Percentiles rank a stretch among this genome's conserved stretches.
Evolutionary conservation across 2,797 vertebrate species (phyloP).

Genomic region (Phrynocephalus vlangalii): DNA sequence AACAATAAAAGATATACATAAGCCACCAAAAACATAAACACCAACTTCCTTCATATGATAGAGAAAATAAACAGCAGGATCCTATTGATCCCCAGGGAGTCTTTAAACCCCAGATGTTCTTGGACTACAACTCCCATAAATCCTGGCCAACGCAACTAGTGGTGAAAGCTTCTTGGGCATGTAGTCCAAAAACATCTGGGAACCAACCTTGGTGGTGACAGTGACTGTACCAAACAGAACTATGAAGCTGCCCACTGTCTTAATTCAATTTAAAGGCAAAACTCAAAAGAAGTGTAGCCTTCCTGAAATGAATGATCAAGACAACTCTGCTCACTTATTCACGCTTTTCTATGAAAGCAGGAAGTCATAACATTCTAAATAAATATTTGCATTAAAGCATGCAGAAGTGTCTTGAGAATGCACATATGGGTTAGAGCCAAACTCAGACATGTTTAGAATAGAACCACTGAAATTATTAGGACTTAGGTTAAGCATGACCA

Average conservation of each 20-base stretch:
- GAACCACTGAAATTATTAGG: not conserved
- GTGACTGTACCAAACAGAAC: slow-evolving; percentile 40
- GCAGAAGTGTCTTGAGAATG: slow-evolving; percentile 49
- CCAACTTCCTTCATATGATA: not conserved
- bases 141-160: too few species aligned
- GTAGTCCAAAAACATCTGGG: too few species aligned
- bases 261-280: slow-evolving; percentile 41
- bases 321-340: slow-evolving; percentile 44
- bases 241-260: not conserved
- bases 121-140: too few species aligned
- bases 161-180: too few species aligned
- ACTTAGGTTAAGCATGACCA: not conserved
- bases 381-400: slow-evolving; percentile 57
- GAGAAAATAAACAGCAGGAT: not conserved
- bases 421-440: slow-evolving; percentile 31
- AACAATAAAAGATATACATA: not conserved
- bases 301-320: slow-evolving; percentile 14
- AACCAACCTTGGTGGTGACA: not conserved
- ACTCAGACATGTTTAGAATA: not conserved
- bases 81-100: not conserved
- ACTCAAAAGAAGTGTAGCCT: slow-evolving; percentile 34
- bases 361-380: slow-evolving; percentile 49
- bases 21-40: not conserved
- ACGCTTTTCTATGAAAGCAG: slow-evolving; percentile 51
- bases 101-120: too few species aligned